phyloP scores from a whole-genome alignment of 92 coral and sea anemone species.

The Actinostola sp. region DNA sequence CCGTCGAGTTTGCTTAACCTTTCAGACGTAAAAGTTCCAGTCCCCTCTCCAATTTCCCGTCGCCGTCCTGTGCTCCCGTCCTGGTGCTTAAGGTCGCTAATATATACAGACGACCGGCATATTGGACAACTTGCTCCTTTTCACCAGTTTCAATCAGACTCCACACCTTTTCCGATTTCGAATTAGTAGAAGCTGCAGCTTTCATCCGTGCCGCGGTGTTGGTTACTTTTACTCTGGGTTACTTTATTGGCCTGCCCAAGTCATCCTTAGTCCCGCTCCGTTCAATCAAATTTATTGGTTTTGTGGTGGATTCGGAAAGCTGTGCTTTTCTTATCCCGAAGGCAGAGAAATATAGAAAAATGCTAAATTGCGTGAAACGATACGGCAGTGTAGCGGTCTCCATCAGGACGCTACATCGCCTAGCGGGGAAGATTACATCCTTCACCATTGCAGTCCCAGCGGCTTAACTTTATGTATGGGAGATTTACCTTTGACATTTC shows the following conservation, averaged over 20 bases:
- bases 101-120: too few species aligned
- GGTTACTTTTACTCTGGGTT: neutral
- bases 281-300: constrained; percentile 32
- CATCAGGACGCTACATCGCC: constrained; percentile 17
- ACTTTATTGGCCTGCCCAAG: constrained; percentile 8
- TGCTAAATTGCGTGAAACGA: constrained; percentile 13
- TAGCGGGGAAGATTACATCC: constrained; percentile 40
- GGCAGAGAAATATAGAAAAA: constrained; percentile 33
- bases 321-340: constrained; percentile 44
- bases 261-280: constrained; percentile 21
- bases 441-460: constrained; percentile 27
- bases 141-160: constrained; percentile 40
- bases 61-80: too few species aligned
- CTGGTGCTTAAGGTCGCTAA: too few species aligned
- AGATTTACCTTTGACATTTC: too few species aligned
- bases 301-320: constrained; percentile 36
- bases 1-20: too few species aligned
- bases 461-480: constrained; percentile 13
- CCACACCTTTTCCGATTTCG: constrained; percentile 44
- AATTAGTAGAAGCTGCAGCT: constrained; percentile 49
- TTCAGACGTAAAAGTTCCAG: too few species aligned
- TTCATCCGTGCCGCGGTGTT: constrained; percentile 26
- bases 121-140: too few species aligned
- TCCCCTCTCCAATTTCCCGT: too few species aligned
- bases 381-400: constrained; percentile 12